Percentiles rank a stretch among this genome's conserved stretches.
Evolutionary conservation across 2,113 vertebrate genomes (phyloP).

Genomic region (Circaetus gallicus): DNA sequence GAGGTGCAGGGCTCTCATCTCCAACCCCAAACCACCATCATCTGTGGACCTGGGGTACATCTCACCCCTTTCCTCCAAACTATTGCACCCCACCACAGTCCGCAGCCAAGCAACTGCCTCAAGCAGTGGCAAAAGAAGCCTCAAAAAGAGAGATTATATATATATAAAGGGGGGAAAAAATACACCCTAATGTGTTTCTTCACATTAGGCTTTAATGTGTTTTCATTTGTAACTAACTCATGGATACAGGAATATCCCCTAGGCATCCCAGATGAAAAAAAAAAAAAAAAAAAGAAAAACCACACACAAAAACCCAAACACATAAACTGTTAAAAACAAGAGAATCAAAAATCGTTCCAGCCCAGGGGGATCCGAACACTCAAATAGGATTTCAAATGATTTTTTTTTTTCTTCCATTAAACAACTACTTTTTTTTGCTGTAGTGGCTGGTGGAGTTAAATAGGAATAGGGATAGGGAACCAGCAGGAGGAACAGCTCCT

Average conservation of each 20-base stretch:
- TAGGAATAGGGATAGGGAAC: neutral
- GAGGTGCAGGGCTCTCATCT: neutral
- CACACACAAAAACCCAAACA: neutral
- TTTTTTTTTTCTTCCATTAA: constrained; percentile 9
- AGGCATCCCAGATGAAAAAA: constrained; percentile 20
- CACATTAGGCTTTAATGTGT: neutral
- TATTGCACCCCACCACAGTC: rapidly evolving
- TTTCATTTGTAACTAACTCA: constrained; percentile 8
- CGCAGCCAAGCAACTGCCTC: too few species aligned
- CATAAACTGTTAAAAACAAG: neutral
- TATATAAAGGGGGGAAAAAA: neutral
- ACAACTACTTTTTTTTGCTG: neutral
- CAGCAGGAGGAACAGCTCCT: neutral
- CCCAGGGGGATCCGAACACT: constrained; percentile 22
- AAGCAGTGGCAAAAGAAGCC: too few species aligned
- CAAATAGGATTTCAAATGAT: constrained; percentile 46
- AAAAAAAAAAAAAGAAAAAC: neutral
- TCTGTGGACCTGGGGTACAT: rapidly evolving
- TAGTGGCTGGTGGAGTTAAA: neutral
- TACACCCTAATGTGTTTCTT: neutral
- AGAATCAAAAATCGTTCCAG: constrained; percentile 25
- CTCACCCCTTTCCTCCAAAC: neutral
- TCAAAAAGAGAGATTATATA: too few species aligned
- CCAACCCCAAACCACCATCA: neutral
- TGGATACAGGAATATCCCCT: neutral